These are phyloP conservation scores for Poecile atricapillus DNA, from an alignment of 2,113 vertebrate genomes.

Conservation along the genomic window DNA sequence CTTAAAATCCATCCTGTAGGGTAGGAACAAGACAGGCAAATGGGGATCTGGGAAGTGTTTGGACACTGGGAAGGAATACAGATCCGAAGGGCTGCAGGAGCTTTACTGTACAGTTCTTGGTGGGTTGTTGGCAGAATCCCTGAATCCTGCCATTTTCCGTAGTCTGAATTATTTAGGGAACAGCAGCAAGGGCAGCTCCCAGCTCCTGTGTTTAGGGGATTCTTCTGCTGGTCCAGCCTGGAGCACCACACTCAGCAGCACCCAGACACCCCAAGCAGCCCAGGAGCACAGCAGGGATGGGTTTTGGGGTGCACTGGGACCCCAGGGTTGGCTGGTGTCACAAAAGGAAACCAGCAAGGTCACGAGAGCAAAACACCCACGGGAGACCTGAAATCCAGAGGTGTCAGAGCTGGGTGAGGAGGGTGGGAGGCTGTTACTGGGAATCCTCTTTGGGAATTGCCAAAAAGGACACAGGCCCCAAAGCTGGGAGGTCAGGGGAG, in stretches of 20 bases:
- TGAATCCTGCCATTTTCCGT: neutral
- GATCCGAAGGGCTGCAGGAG: neutral
- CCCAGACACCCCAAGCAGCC: neutral
- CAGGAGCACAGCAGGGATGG: rapidly evolving
- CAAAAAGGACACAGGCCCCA: neutral
- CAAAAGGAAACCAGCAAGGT: neutral
- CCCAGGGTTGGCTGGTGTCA: too few species aligned
- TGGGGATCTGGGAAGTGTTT: neutral
- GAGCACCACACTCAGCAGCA: neutral
- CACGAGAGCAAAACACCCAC: rapidly evolving
- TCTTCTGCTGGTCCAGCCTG: neutral
- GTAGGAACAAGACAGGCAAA: neutral
- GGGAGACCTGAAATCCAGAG: neutral
- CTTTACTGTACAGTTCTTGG: neutral
- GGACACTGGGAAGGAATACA: neutral
- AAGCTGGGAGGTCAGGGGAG: neutral
- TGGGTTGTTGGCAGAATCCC: neutral
- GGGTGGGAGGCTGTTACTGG: neutral
- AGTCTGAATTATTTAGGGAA: neutral
- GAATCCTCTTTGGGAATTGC: neutral
- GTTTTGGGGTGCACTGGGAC: neutral
- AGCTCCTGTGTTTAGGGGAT: neutral
- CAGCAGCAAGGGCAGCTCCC: neutral
- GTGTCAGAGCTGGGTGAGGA: neutral
- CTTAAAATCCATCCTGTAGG: neutral